These are phyloP conservation scores for Gymnoscelis rufifasciata DNA, from an alignment of 2,888 invertebrate genomes.

Conservation along the genomic window DNA sequence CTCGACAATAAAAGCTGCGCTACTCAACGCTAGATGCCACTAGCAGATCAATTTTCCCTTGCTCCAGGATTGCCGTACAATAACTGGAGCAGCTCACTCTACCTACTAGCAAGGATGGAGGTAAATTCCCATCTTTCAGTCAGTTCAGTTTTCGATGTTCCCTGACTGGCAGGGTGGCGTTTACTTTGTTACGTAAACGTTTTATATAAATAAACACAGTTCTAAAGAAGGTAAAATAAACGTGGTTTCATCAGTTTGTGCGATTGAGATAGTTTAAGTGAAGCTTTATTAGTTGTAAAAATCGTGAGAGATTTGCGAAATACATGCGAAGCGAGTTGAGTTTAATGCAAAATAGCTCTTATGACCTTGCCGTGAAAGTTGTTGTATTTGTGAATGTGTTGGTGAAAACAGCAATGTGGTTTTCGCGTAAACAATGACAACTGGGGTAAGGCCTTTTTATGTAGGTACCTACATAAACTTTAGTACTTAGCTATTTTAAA, in stretches of 20 bases:
- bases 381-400: slow-evolving; percentile 57
- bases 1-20: slow-evolving; percentile 16
- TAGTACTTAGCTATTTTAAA: neutral
- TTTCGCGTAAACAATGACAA: slow-evolving; percentile 66
- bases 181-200: slow-evolving; percentile 66
- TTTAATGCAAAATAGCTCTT: slow-evolving; percentile 53
- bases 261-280: neutral
- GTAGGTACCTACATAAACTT: neutral
- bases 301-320: slow-evolving; percentile 3
- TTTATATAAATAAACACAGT: slow-evolving; percentile 39
- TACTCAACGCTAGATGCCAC: slow-evolving; percentile 44
- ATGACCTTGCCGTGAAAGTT: slow-evolving; percentile 42
- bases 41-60: slow-evolving; percentile 1
- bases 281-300: neutral
- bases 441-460: slow-evolving; percentile 47
- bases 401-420: slow-evolving; percentile 61
- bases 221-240: neutral
- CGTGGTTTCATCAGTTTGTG: neutral
- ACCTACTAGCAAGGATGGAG: slow-evolving; percentile 14
- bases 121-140: slow-evolving; percentile 51
- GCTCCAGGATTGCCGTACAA: neutral
- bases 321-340: slow-evolving; percentile 12
- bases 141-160: slow-evolving; percentile 67
- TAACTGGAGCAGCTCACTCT: slow-evolving; percentile 1
- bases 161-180: slow-evolving; percentile 64